phyloP scores from a whole-genome alignment of 2,113 vertebrate genomes.

The Calcarius ornatus region DNA sequence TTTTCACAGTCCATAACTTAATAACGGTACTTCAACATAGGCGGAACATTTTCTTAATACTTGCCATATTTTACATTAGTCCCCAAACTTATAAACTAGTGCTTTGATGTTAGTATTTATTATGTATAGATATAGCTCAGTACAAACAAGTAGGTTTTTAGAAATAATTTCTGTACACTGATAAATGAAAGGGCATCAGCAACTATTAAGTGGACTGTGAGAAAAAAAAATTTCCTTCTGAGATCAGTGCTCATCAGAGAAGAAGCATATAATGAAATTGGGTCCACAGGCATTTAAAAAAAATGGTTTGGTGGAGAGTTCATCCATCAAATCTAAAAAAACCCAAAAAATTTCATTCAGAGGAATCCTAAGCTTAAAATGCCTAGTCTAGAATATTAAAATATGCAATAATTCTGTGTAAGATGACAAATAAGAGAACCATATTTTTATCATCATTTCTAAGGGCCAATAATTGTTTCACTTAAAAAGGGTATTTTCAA shows the following conservation, averaged over 20 bases:
- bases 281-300: background rate
- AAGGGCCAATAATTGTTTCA: background rate
- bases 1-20: background rate
- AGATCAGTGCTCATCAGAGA: background rate
- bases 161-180: conserved; percentile 32
- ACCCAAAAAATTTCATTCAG: background rate
- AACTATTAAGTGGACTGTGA: background rate
- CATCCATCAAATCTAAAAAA: conserved; percentile 27
- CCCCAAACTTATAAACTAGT: background rate
- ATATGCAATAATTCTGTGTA: conserved; percentile 10
- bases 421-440: background rate
- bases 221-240: conserved; percentile 1
- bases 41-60: background rate
- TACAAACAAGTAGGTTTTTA: background rate
- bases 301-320: background rate
- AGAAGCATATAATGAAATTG: background rate
- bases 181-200: conserved; percentile 2
- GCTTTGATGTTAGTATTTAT: conserved; percentile 28
- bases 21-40: background rate
- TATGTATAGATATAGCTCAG: background rate
- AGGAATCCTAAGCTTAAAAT: background rate
- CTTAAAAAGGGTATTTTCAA: background rate
- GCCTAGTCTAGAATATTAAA: background rate
- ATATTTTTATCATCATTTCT: background rate
- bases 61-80: background rate